Base-by-base conservation (phyloP, 2,888 invertebrate genomes). In the Xanthorhoe designata region DNA sequence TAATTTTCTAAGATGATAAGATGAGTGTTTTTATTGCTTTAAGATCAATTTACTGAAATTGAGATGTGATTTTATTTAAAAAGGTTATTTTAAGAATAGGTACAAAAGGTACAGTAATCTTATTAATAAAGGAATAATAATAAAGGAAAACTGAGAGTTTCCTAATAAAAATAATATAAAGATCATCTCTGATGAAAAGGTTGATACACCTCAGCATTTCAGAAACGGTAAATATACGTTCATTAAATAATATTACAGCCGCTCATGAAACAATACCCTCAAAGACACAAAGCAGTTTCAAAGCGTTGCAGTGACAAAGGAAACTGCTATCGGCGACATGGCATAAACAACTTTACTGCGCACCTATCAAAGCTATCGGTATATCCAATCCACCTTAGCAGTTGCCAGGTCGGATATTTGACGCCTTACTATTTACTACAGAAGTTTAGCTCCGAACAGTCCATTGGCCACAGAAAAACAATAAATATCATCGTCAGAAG, bases 401-500 rank as follows among this genome's bases (percentile, higher is more conserved):
- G 61, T 64, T 62, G 42, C 42, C 56, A 56, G 61, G 32, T 53
- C 45, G 50, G 29, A 29, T 49, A 56, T 62, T 52, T 56, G 47
- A 62, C 63, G 60, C 47, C 29, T 45, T 50, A 63, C 58, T 50
- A 69, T 66, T 68, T 76, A 78, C 65, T 74, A 66, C 71, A 10
- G 10, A 71, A 74, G 74, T 75, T 75, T 68, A 72, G 72, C 72
- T 76, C 56, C 65, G 64, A 64, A 52, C 45, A 55, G 35, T 51
- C 10, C 35, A 62, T 62, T 66, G 51, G n/a, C 24, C 53, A 58
- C 53, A 38, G 61, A 61, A 42, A 9, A 49, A 29, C 19, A 38
- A 24, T 18, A n/a, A 58, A 51, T 19, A 18, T 9, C 17, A 18
- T 18, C 18, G 15, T 35, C 10, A 42, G 13, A 32, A 32, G 32